Conservation (phyloP, 2,113 vertebrate genomes). For the Natator depressus region DNA sequence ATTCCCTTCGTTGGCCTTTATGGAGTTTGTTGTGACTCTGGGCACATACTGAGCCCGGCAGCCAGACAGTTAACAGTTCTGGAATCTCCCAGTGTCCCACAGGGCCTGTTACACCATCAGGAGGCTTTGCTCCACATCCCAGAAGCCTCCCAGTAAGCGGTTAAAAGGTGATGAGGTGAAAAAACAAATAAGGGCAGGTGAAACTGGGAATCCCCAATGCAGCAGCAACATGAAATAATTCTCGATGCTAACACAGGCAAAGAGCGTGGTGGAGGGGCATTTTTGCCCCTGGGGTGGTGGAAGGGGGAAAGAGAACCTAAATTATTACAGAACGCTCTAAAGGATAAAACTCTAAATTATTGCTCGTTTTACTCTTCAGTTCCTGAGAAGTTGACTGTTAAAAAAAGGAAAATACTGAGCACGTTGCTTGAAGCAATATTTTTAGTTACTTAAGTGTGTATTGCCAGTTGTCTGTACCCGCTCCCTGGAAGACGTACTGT, state of each 20-base stretch:
- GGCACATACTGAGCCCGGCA: background rate
- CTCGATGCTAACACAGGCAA: conserved; percentile 32
- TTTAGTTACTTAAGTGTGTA: conserved; percentile 45
- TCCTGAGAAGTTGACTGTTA: conserved; percentile 57
- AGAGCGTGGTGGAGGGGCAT: background rate
- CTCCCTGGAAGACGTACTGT: background rate
- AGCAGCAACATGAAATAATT: conserved; percentile 30
- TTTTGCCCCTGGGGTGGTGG: background rate
- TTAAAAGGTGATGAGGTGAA: background rate
- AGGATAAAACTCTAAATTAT: conserved; percentile 64
- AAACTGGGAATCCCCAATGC: conserved; percentile 14
- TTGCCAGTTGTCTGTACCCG: conserved; percentile 18
- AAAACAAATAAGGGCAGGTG: conserved; percentile 38
- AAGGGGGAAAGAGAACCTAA: conserved; percentile 31
- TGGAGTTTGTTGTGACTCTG: background rate
- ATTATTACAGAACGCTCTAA: conserved; percentile 53
- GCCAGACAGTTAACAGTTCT: background rate
- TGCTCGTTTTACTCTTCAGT: conserved; percentile 35
- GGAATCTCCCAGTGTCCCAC: background rate
- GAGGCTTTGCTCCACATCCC: background rate
- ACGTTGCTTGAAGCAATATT: conserved; percentile 69
- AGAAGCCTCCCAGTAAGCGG: background rate
- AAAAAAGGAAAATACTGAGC: conserved; percentile 52
- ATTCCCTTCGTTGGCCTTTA: background rate
- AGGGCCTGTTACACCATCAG: accelerated